A percentile compares a stretch with the other conserved stretches of the same genome.
These are phyloP conservation scores for Drosophila kanekoi DNA, from an alignment of 2,888 invertebrate species.

Conservation along the genomic window DNA sequence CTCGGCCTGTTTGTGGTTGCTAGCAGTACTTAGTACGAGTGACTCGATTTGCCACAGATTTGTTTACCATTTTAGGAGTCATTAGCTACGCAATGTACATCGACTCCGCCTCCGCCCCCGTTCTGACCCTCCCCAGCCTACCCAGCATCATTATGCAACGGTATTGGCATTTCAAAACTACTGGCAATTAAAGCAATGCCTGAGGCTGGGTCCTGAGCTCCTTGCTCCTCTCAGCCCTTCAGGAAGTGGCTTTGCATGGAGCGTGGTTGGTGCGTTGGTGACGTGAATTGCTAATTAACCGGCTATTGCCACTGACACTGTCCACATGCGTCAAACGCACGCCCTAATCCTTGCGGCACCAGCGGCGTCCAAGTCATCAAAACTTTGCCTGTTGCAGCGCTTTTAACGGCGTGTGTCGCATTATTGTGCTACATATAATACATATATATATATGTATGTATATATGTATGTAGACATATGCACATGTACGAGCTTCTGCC, in stretches of 20 bases:
- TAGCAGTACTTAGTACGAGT: neutral
- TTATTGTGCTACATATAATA: conserved; percentile 6
- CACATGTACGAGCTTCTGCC: conserved; percentile 8
- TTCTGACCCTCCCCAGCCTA: neutral
- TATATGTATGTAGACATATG: neutral
- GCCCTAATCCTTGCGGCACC: conserved; percentile 26
- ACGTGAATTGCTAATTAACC: conserved; percentile 44
- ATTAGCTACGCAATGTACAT: conserved; percentile 43
- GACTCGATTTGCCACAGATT: conserved; percentile 38
- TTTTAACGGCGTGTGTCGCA: conserved; percentile 14
- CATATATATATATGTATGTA: neutral
- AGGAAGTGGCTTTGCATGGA: conserved; percentile 31
- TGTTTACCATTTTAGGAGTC: conserved; percentile 54
- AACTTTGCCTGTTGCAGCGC: conserved; percentile 34
- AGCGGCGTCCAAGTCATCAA: conserved; percentile 32
- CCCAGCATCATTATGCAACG: neutral
- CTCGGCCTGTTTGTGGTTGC: conserved; percentile 37
- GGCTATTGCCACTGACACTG: conserved; percentile 17
- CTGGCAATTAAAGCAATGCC: conserved; percentile 44
- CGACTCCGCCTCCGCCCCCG: neutral
- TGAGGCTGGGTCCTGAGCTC: conserved; percentile 1
- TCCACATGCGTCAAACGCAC: conserved; percentile 14
- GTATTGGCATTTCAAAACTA: conserved; percentile 30
- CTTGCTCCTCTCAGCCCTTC: neutral
- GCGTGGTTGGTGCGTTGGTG: conserved; percentile 4